These are phyloP conservation scores for Micrasema longulum DNA, from an alignment of 1,140 invertebrate species.

Conservation along the genomic window DNA sequence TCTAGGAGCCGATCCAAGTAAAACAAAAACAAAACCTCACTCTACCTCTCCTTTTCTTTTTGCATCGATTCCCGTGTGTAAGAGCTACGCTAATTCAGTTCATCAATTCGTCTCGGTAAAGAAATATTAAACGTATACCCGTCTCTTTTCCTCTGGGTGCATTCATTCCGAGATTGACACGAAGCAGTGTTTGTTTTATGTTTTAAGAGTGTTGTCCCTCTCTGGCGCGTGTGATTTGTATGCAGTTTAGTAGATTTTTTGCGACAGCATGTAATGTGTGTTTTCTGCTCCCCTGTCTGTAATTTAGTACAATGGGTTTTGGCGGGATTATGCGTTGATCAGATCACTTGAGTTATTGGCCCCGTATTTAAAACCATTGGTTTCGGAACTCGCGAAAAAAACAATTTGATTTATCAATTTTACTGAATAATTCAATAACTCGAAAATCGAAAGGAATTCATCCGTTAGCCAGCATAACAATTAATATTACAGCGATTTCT, in stretches of 20 bases:
- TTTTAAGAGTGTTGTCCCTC: slow-evolving; percentile 1
- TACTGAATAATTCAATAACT: no score
- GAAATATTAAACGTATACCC: slow-evolving; percentile 9
- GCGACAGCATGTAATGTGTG: slow-evolving; percentile 10
- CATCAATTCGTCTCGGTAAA: slow-evolving; percentile 20
- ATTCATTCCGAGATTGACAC: not conserved
- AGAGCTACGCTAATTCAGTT: slow-evolving; percentile 23
- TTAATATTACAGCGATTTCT: no score
- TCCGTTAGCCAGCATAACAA: no score
- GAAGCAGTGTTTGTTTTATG: not conserved
- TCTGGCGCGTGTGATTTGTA: slow-evolving; percentile 30
- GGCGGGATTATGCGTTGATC: slow-evolving; percentile 44
- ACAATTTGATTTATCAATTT: no score
- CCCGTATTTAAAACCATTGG: no score
- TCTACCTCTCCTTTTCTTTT: slow-evolving; percentile 15
- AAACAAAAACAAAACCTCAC: slow-evolving; percentile 29
- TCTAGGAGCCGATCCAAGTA: slow-evolving; percentile 52
- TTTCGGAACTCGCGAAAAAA: not conserved
- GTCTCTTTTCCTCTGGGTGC: slow-evolving; percentile 7
- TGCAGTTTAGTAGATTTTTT: slow-evolving; percentile 24
- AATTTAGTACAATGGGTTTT: slow-evolving; percentile 43
- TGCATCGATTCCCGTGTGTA: not conserved
- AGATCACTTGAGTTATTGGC: slow-evolving; percentile 36
- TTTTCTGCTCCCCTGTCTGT: slow-evolving; percentile 6
- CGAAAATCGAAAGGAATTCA: no score